Evolutionary conservation across 2,888 invertebrate genomes (phyloP).

Genomic region (Drosophila subsilvestris): DNA sequence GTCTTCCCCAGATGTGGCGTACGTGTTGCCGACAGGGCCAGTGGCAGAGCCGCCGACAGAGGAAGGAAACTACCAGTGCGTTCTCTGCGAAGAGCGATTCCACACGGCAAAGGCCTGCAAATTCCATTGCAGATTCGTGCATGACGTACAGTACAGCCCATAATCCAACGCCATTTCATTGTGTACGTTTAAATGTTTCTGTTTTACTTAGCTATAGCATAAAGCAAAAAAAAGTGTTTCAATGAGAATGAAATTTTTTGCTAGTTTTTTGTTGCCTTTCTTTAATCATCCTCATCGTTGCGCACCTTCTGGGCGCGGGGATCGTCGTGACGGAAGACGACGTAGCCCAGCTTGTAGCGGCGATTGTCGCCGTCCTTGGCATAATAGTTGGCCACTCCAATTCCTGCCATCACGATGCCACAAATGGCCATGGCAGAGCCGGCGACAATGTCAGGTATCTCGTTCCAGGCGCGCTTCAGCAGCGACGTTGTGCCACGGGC

Average conservation of each 20-base stretch:
- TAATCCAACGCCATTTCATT: neutral
- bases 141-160: conserved; percentile 21
- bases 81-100: conserved; percentile 40
- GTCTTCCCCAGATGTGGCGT: neutral
- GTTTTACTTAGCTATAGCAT: conserved; percentile 61
- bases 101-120: conserved; percentile 51
- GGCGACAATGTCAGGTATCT: conserved; percentile 89
- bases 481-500: conserved; percentile 77
- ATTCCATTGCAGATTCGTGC: conserved; percentile 50
- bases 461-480: conserved; percentile 86
- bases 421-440: conserved; percentile 86
- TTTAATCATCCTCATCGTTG: conserved; percentile 84
- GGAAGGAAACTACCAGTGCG: conserved; percentile 33
- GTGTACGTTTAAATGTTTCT: conserved; percentile 28
- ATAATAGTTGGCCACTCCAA: conserved; percentile 85
- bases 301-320: conserved; percentile 86
- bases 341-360: conserved; percentile 87
- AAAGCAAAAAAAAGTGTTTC: conserved; percentile 26
- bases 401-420: conserved; percentile 85
- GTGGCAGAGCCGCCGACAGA: neutral
- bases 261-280: conserved; percentile 7
- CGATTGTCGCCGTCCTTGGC: conserved; percentile 88
- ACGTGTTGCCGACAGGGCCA: neutral
- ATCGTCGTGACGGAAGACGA: conserved; percentile 88
- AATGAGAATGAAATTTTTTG: conserved; percentile 27